These are phyloP conservation scores for Pollenia amentaria DNA, from an alignment of 2,888 invertebrate species.

Conservation along the genomic window DNA sequence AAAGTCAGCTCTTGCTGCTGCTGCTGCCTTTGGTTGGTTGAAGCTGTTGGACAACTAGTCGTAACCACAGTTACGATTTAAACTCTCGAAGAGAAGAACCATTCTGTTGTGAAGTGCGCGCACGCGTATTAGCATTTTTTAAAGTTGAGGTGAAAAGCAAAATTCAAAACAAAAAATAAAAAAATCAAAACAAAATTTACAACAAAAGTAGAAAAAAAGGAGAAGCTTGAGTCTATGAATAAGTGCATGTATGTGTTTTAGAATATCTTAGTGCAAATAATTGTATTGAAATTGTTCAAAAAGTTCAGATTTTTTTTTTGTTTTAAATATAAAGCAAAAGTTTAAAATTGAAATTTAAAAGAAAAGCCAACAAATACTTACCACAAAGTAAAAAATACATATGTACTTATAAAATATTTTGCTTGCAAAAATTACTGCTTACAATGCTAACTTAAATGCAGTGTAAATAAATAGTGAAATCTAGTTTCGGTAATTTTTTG, in stretches of 20 bases:
- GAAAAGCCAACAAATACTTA: background rate
- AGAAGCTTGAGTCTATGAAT: constrained; percentile 1
- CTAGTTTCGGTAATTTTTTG: constrained; percentile 55
- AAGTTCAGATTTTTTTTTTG: background rate
- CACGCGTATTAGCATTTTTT: constrained; percentile 47
- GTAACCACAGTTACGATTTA: constrained; percentile 80
- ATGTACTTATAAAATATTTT: background rate
- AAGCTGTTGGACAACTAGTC: constrained; percentile 70
- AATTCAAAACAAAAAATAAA: constrained; percentile 48
- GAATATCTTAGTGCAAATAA: constrained; percentile 24
- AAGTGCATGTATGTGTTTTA: constrained; percentile 9
- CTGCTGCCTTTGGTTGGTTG: constrained; percentile 60
- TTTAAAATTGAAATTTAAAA: constrained; percentile 14
- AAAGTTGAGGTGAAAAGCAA: constrained; percentile 32
- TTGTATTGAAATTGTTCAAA: background rate
- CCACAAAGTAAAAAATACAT: constrained; percentile 13
- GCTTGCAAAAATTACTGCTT: constrained; percentile 16
- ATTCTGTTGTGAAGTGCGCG: constrained; percentile 76
- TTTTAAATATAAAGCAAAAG: constrained; percentile 7
- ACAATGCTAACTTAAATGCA: constrained; percentile 34
- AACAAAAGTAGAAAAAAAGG: constrained; percentile 39
- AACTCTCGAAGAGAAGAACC: constrained; percentile 81
- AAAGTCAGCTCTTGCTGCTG: constrained; percentile 56
- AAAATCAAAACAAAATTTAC: constrained; percentile 45
- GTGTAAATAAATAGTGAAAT: constrained; percentile 66